A percentile compares a stretch with the other conserved stretches of the same genome.
Conservation (phyloP, 2,113 vertebrate species). For the Tapirus terrestris region DNA sequence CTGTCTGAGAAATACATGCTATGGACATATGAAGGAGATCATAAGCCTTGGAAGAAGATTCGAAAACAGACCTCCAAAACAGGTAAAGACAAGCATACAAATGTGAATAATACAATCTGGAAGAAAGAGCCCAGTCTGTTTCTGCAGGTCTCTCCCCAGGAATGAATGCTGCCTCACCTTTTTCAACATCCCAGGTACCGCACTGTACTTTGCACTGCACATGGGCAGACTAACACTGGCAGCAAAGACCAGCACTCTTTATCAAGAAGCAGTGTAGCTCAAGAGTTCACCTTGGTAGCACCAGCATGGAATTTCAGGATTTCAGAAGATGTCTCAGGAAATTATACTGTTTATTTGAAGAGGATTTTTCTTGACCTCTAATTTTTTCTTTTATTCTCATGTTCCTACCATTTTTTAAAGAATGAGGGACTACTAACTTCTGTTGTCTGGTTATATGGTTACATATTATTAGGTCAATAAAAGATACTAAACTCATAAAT, state of each 20-base stretch:
- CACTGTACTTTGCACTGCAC: neutral
- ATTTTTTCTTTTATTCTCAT: neutral
- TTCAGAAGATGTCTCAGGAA: neutral
- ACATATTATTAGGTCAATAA: neutral
- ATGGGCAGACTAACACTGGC: neutral
- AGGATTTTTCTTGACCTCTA: neutral
- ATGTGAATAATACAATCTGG: neutral
- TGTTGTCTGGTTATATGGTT: neutral
- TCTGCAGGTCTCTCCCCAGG: neutral
- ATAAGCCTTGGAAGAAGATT: neutral
- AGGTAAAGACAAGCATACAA: neutral
- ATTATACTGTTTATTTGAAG: neutral
- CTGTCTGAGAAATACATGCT: neutral
- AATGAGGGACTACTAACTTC: neutral
- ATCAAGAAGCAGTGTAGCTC: neutral
- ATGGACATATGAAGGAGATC: neutral
- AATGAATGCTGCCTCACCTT: neutral
- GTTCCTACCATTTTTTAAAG: neutral
- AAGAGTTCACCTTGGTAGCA: neutral
- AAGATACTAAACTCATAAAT: neutral
- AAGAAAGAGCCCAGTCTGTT: neutral
- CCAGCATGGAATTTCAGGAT: neutral
- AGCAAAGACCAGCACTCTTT: neutral
- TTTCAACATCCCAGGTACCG: neutral
- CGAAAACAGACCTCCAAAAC: neutral